These are phyloP conservation scores for Caenorhabditis wallacei DNA, from an alignment of 2,888 invertebrate species.

Conservation along the genomic window DNA sequence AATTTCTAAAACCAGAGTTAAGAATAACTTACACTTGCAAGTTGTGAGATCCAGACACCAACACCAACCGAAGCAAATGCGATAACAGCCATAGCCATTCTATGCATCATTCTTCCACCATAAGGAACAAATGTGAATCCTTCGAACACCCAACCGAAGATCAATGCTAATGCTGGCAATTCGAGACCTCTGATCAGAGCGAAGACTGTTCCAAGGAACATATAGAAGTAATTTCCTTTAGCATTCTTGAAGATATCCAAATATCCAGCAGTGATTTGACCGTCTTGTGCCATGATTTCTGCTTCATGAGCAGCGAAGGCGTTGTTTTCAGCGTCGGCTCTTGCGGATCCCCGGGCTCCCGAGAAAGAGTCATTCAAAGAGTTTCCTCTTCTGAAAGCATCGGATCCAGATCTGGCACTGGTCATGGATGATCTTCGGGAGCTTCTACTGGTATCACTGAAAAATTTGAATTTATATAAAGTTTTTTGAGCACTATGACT, in stretches of 20 bases:
- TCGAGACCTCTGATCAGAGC: constrained; percentile 84
- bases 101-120: constrained; percentile 74
- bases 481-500: constrained; percentile 28
- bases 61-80: constrained; percentile 70
- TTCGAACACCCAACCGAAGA: constrained; percentile 78
- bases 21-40: constrained; percentile 69
- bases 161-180: constrained; percentile 84
- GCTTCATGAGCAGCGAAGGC: constrained; percentile 73
- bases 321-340: constrained; percentile 67
- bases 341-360: constrained; percentile 37
- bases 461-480: constrained; percentile 14
- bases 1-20: neutral
- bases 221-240: constrained; percentile 70
- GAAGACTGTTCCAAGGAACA: constrained; percentile 67
- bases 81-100: constrained; percentile 74
- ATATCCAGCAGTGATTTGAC: constrained; percentile 70
- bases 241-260: constrained; percentile 73
- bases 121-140: constrained; percentile 70
- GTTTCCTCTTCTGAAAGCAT: constrained; percentile 69
- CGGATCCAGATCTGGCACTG: constrained; percentile 64
- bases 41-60: constrained; percentile 72
- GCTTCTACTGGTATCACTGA: constrained; percentile 64
- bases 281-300: constrained; percentile 74
- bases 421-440: constrained; percentile 49
- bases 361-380: constrained; percentile 69